phyloP scores from a whole-genome alignment of 2,888 invertebrate genomes.

The Hypselothyrea guttata region DNA sequence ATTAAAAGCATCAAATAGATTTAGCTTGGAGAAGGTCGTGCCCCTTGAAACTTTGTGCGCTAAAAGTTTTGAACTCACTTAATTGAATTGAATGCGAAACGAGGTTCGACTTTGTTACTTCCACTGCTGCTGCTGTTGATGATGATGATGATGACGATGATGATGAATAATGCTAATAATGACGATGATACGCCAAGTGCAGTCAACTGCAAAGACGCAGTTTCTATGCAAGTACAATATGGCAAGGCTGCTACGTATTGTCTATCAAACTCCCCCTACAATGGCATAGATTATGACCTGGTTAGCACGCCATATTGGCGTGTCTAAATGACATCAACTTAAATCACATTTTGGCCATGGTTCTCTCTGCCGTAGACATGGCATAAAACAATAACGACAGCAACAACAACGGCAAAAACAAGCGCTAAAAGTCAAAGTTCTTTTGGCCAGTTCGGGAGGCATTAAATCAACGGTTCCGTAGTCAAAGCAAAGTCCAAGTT shows the following conservation, averaged over 20 bases:
- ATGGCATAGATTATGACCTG: slow-evolving; percentile 49
- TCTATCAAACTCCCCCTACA: background rate
- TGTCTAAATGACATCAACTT: slow-evolving; percentile 66
- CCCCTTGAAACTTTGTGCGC: slow-evolving; percentile 19
- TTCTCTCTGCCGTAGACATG: slow-evolving; percentile 50
- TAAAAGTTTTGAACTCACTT: slow-evolving; percentile 49
- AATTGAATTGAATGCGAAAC: slow-evolving; percentile 69
- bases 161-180: too few species aligned
- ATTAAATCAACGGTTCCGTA: slow-evolving; percentile 1
- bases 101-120: slow-evolving; percentile 3
- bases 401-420: slow-evolving; percentile 26
- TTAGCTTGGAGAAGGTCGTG: slow-evolving; percentile 13
- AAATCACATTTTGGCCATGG: slow-evolving; percentile 67
- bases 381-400: slow-evolving; percentile 49
- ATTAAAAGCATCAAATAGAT: slow-evolving; percentile 44
- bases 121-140: background rate
- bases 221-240: slow-evolving; percentile 39
- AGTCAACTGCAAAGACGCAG: slow-evolving; percentile 55
- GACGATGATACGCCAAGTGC: slow-evolving; percentile 35
- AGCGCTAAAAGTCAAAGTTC: too few species aligned
- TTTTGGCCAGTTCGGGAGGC: too few species aligned
- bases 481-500: slow-evolving; percentile 22
- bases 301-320: slow-evolving; percentile 60
- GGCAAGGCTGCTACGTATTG: too few species aligned
- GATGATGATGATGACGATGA: slow-evolving; percentile 3